Conservation (phyloP, 2,888 invertebrate genomes). For the Synanthedon myopaeformis region DNA sequence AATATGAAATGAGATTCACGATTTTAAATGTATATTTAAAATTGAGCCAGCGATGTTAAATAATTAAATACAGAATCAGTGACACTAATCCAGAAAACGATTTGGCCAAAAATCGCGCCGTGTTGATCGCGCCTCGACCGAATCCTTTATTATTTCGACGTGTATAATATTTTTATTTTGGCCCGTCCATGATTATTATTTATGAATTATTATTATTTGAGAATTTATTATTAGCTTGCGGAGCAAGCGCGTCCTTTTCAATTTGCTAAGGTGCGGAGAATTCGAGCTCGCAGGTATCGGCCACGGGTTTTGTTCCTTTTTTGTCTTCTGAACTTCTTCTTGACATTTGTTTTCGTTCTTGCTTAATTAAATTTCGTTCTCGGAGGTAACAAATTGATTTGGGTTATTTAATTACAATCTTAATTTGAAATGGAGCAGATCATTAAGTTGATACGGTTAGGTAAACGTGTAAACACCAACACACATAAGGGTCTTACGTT, state of each 20-base stretch:
- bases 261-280: conserved; percentile 60
- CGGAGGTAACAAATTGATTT: conserved; percentile 54
- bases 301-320: conserved; percentile 16
- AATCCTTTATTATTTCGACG: conserved; percentile 70
- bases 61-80: neutral
- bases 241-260: conserved; percentile 65
- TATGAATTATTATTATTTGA: conserved; percentile 71
- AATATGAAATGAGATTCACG: too few relatives aligned
- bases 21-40: too few relatives aligned
- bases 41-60: neutral
- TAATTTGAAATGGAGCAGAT: conserved; percentile 17
- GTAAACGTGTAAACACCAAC: too few relatives aligned
- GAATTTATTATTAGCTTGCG: conserved; percentile 63
- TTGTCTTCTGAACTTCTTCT: conserved; percentile 39
- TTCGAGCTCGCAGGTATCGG: conserved; percentile 26
- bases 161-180: conserved; percentile 66
- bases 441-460: conserved; percentile 10
- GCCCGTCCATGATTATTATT: conserved; percentile 66
- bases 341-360: conserved; percentile 47
- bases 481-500: too few relatives aligned
- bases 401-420: conserved; percentile 45
- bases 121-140: conserved; percentile 33
- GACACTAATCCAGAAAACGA: conserved; percentile 1
- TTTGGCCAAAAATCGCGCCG: conserved; percentile 26
- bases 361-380: conserved; percentile 55